These are phyloP conservation scores for Papilio protenor DNA, from an alignment of 2,888 invertebrate species.

Conservation along the genomic window DNA sequence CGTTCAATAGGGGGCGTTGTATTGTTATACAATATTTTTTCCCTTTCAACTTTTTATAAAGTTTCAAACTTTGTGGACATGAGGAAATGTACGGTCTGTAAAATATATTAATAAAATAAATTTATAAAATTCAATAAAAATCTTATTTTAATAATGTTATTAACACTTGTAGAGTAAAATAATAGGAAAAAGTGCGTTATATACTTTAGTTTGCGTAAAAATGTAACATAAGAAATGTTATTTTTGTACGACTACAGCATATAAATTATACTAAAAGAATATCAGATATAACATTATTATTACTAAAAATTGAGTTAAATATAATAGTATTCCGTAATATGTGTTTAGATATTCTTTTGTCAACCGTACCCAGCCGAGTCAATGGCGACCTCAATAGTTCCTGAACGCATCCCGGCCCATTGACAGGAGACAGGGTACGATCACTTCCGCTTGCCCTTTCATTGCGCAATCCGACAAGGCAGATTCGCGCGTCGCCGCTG, in stretches of 20 bases:
- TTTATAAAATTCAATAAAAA: not conserved
- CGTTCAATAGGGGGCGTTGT: constrained; percentile 80
- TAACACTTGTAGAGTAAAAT: no score
- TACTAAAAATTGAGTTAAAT: not conserved
- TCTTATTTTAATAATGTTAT: not conserved
- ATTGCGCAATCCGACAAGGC: constrained; percentile 78
- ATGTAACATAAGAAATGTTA: not conserved
- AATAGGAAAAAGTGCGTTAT: no score
- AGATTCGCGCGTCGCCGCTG: constrained; percentile 76
- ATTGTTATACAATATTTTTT: constrained; percentile 79
- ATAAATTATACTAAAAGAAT: not conserved
- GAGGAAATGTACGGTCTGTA: constrained; percentile 61
- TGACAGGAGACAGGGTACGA: constrained; percentile 73
- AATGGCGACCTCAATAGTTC: constrained; percentile 72
- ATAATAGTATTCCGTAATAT: not conserved
- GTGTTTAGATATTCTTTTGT: constrained; percentile 33
- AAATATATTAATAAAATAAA: constrained; percentile 43
- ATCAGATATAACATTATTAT: not conserved
- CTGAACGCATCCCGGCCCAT: constrained; percentile 72
- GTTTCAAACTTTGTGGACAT: constrained; percentile 56
- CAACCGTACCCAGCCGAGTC: constrained; percentile 48
- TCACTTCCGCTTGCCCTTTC: constrained; percentile 79
- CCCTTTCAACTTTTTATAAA: constrained; percentile 57
- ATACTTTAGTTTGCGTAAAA: not conserved
- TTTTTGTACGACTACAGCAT: not conserved